A percentile compares a stretch with the other conserved stretches of the same genome.
phyloP scores from a whole-genome alignment of 2,113 vertebrate genomes.

The Cryptoleucopteryx plumbea region DNA sequence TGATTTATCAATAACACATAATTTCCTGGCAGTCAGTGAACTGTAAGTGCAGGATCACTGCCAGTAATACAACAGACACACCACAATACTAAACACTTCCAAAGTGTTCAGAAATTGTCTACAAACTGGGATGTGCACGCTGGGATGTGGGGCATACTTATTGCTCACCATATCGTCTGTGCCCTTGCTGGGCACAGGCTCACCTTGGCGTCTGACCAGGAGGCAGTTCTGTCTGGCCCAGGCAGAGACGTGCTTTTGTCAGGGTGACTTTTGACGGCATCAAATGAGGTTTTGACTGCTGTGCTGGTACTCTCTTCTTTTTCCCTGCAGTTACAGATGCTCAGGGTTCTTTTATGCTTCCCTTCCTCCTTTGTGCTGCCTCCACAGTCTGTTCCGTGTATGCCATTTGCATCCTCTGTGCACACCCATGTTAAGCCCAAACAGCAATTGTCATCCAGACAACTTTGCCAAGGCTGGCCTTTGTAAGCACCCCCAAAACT shows the following conservation, averaged over 20 bases:
- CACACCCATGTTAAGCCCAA: neutral
- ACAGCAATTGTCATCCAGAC: neutral
- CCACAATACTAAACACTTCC: neutral
- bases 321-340: neutral
- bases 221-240: neutral
- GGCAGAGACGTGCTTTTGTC: neutral
- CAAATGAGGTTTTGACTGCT: neutral
- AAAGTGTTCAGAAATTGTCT: neutral
- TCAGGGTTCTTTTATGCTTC: neutral
- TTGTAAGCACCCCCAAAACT: neutral
- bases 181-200: neutral
- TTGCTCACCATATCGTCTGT: neutral
- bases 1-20: neutral
- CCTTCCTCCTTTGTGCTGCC: neutral
- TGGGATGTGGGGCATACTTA: neutral
- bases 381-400: neutral
- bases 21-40: neutral
- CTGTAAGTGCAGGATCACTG: neutral
- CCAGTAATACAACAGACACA: neutral
- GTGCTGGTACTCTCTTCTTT: neutral
- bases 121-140: neutral
- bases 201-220: accelerated
- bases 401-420: neutral
- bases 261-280: neutral
- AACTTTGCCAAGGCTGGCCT: neutral